A percentile compares a stretch with the other conserved stretches of the same genome.
These are phyloP conservation scores for Philonicus albiceps DNA, from an alignment of 2,888 invertebrate genomes.

Conservation along the genomic window DNA sequence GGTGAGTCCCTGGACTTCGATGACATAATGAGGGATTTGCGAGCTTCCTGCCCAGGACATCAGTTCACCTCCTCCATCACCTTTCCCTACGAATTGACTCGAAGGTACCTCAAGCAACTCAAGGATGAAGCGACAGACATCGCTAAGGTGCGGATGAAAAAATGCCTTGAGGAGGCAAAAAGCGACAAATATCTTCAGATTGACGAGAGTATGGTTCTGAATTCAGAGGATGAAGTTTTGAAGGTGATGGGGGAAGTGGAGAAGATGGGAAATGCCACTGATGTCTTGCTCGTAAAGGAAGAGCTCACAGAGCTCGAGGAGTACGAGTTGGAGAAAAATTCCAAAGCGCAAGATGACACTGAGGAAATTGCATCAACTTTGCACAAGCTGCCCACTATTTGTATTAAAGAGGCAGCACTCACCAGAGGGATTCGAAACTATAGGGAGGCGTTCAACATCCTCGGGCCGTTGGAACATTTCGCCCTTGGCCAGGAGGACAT, in stretches of 20 bases:
- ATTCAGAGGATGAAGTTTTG: not conserved
- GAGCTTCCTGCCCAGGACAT: not conserved
- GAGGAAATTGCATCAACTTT: not conserved
- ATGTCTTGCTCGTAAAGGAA: not conserved
- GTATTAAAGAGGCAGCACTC: slow-evolving; percentile 7
- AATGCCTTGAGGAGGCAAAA: not conserved
- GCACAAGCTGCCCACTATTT: not conserved
- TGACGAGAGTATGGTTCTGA: not conserved
- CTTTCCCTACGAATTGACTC: not conserved
- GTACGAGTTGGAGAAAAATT: not conserved
- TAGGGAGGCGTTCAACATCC: slow-evolving; percentile 5
- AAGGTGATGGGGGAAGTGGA: not conserved
- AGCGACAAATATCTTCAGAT: not conserved
- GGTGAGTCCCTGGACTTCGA: slow-evolving; percentile 34
- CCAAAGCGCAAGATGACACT: not conserved
- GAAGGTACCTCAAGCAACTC: not conserved
- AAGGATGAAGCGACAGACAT: not conserved
- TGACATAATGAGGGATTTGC: slow-evolving; percentile 43
- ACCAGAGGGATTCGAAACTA: slow-evolving; percentile 4
- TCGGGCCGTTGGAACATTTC: slow-evolving; percentile 21
- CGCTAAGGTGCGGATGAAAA: not conserved
- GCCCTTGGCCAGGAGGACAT: not conserved
- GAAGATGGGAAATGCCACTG: not conserved
- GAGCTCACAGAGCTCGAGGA: not conserved
- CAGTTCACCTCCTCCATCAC: not conserved